Conservation (phyloP, 2,888 invertebrate species). For the Thereva unica region DNA sequence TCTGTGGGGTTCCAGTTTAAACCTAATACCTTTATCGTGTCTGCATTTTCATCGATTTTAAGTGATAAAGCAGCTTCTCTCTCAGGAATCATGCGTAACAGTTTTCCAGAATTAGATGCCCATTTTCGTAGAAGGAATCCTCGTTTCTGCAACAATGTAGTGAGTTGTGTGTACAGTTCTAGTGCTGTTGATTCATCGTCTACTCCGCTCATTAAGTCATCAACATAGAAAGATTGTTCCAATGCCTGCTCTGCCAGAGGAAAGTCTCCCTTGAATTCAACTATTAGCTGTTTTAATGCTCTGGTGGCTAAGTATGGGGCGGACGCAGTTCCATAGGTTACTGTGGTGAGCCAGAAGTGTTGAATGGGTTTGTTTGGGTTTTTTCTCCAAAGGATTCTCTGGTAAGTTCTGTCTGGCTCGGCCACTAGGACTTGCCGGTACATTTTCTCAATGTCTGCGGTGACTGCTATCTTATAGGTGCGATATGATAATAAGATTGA, state of each 20-base stretch:
- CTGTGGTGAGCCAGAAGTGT: constrained; percentile 15
- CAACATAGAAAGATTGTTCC: background rate
- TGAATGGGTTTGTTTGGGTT: background rate
- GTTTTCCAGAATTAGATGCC: background rate
- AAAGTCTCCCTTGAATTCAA: constrained; percentile 7
- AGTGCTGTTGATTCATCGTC: background rate
- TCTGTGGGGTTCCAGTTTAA: background rate
- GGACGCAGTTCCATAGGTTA: constrained; percentile 12
- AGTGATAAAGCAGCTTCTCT: too few relatives aligned
- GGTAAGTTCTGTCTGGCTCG: background rate
- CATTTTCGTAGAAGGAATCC: background rate
- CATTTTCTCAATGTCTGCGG: constrained; percentile 33
- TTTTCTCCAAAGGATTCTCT: constrained; percentile 2
- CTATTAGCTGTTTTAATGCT: background rate
- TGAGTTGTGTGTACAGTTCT: background rate
- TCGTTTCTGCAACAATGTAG: background rate
- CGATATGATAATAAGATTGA: constrained; percentile 11
- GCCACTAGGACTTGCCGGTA: constrained; percentile 12
- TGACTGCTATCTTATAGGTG: background rate
- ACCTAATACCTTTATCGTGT: background rate
- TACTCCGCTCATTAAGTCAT: background rate
- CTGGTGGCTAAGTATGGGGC: constrained; percentile 6
- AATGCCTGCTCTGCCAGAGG: background rate
- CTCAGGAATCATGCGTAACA: too few relatives aligned
- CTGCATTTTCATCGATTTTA: too few relatives aligned